Percentiles rank a stretch among this genome's conserved stretches.
phyloP scores from a whole-genome alignment of 2,113 vertebrate genomes.

The Ceyx melanurus region DNA sequence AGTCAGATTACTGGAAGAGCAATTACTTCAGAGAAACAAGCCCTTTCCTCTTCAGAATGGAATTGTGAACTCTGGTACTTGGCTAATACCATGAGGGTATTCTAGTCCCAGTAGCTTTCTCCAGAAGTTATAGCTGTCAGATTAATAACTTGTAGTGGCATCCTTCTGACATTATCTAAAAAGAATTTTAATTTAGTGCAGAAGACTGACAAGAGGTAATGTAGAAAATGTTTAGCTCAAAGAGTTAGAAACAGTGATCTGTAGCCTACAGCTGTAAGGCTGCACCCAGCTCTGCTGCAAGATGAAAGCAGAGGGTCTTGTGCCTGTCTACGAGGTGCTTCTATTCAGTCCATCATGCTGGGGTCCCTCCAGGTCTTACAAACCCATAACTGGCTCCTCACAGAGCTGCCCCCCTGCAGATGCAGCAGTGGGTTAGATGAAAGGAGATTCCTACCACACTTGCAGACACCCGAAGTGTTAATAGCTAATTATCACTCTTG shows the following conservation, averaged over 20 bases:
- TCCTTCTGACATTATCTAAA: neutral
- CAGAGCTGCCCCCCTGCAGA: neutral
- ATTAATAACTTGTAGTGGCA: neutral
- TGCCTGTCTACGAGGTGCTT: neutral
- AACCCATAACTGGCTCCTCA: neutral
- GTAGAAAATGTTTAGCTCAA: neutral
- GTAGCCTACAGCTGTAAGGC: neutral
- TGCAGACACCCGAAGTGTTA: neutral
- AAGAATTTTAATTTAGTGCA: neutral
- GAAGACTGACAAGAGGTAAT: neutral
- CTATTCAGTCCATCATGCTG: neutral
- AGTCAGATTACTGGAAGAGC: neutral
- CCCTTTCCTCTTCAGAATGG: neutral
- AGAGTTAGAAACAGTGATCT: neutral
- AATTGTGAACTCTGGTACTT: fast-evolving
- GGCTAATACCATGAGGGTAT: neutral
- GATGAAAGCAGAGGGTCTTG: neutral
- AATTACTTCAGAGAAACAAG: neutral
- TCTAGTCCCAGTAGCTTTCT: neutral
- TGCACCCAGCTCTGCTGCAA: neutral
- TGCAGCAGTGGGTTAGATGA: neutral
- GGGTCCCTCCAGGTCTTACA: neutral
- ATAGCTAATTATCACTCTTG: neutral
- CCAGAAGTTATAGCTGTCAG: neutral
- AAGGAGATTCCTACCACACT: neutral